phyloP scores from a whole-genome alignment of 2,888 invertebrate species.

The Papilio protenor region DNA sequence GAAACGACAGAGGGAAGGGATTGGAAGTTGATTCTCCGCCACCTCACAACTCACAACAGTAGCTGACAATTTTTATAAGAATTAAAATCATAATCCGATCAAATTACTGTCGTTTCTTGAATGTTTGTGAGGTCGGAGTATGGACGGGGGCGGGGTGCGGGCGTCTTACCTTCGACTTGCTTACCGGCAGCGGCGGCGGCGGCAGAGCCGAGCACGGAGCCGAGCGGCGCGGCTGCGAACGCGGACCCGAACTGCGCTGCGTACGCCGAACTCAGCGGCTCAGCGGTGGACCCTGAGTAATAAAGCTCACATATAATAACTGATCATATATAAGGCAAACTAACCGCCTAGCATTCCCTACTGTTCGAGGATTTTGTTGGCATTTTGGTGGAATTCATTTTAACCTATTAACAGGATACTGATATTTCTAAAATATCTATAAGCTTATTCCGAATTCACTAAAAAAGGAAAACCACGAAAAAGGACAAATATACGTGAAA shows the following conservation, averaged over 20 bases:
- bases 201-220: conserved; percentile 88
- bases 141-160: neutral
- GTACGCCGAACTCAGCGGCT: conserved; percentile 85
- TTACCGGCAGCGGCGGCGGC: conserved; percentile 93
- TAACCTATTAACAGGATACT: too few species aligned
- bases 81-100: neutral
- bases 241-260: conserved; percentile 86
- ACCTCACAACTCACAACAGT: neutral
- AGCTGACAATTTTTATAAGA: too few species aligned
- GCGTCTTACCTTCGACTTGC: conserved; percentile 92
- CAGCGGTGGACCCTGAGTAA: conserved; percentile 84
- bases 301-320: neutral
- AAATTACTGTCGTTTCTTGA: neutral
- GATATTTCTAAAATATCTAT: neutral
- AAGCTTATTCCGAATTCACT: too few species aligned
- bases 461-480: too few species aligned
- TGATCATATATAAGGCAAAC: neutral
- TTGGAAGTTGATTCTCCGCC: neutral
- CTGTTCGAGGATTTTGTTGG: neutral
- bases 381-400: neutral
- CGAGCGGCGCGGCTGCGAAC: conserved; percentile 86
- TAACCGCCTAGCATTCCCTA: neutral
- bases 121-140: neutral
- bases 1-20: neutral
- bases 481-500: neutral